A percentile compares a stretch with the other conserved stretches of the same genome.
Evolutionary conservation across 2,113 vertebrate genomes (phyloP).

Genomic region (Axis porcinus): DNA sequence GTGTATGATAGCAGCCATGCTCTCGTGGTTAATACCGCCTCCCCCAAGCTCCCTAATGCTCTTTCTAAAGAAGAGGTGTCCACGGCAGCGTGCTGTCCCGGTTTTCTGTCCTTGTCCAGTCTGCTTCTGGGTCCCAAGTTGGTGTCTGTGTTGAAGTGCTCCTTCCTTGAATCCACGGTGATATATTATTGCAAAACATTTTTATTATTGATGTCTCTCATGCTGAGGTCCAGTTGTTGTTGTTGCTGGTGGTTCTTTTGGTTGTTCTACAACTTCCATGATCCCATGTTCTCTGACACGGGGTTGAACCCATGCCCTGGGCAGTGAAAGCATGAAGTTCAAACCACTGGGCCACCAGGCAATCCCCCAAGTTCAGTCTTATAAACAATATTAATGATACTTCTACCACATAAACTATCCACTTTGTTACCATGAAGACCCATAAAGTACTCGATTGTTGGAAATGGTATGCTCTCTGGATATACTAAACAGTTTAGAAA

Average conservation of each 20-base stretch:
- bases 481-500: neutral
- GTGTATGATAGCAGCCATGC: rapidly evolving
- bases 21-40: neutral
- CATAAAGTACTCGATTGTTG: too few species aligned
- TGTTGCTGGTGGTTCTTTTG: neutral
- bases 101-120: neutral
- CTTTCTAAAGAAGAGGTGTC: neutral
- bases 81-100: neutral
- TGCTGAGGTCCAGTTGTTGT: neutral
- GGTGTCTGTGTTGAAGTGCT: neutral
- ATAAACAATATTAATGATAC: neutral
- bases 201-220: too few species aligned
- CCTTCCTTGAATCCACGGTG: neutral
- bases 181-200: neutral
- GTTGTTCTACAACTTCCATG: neutral
- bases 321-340: neutral
- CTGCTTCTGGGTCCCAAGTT: neutral
- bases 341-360: neutral
- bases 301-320: neutral
- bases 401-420: neutral
- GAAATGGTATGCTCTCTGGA: neutral
- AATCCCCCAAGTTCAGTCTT: neutral
- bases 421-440: neutral
- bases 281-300: neutral
- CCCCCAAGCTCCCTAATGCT: neutral